phyloP scores from a whole-genome alignment of 2,113 vertebrate genomes.

The Aix galericulata region DNA sequence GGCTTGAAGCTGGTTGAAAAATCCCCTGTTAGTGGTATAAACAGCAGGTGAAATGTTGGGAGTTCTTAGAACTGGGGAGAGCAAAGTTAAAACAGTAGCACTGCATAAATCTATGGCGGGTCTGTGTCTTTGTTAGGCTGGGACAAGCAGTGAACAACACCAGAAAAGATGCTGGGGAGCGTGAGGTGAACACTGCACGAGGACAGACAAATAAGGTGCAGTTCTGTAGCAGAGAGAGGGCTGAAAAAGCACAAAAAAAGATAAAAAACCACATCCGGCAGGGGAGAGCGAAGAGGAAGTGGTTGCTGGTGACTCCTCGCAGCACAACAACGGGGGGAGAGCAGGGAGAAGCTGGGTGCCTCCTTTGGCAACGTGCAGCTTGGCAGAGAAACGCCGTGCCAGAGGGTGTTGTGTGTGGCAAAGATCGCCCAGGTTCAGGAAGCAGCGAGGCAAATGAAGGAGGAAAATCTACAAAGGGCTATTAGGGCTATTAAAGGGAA shows the following conservation, averaged over 20 bases:
- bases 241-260: not conserved
- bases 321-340: not conserved
- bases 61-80: not conserved
- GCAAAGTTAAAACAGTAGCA: not conserved
- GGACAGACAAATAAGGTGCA: not conserved
- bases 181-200: not conserved
- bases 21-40: not conserved
- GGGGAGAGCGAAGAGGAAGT: not conserved
- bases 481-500: not conserved
- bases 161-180: not conserved
- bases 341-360: not conserved
- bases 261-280: not conserved
- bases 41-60: not conserved
- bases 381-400: not conserved
- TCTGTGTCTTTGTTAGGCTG: not conserved
- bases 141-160: not conserved
- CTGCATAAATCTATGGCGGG: not conserved
- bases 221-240: not conserved
- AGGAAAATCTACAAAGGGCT: not conserved
- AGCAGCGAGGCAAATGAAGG: not conserved
- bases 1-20: not conserved
- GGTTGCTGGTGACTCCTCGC: not conserved
- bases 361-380: not conserved
- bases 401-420: rapidly evolving
- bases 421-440: not conserved